phyloP scores from a whole-genome alignment of 2,113 vertebrate species.

The Saccopteryx leptura region DNA sequence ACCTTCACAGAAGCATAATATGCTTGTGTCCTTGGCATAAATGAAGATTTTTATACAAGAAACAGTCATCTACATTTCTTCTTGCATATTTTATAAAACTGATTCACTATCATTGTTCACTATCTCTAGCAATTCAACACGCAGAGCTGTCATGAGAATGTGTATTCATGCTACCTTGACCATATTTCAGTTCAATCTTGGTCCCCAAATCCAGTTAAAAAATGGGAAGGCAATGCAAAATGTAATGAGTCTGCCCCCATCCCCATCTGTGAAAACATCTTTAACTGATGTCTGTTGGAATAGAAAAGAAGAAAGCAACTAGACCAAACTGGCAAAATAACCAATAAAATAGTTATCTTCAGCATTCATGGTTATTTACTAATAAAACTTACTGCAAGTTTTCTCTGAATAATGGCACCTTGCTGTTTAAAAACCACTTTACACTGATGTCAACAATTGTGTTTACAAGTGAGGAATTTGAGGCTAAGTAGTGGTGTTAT shows the following conservation, averaged over 20 bases:
- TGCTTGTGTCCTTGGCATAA: background rate
- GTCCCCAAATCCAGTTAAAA: background rate
- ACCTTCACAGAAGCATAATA: slow-evolving; percentile 10
- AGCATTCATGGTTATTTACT: background rate
- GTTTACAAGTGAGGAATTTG: background rate
- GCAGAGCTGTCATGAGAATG: background rate
- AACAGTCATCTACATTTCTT: background rate
- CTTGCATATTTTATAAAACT: slow-evolving; percentile 10
- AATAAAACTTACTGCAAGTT: slow-evolving; percentile 37
- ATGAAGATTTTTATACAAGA: background rate
- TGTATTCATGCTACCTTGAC: background rate
- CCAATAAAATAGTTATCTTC: background rate
- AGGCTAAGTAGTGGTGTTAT: background rate
- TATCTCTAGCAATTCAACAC: background rate
- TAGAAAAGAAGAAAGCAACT: slow-evolving; percentile 14
- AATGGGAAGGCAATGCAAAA: background rate
- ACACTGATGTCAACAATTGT: slow-evolving; percentile 1
- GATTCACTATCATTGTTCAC: background rate
- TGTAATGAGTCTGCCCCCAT: background rate
- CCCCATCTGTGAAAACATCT: background rate
- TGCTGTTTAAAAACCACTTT: slow-evolving; percentile 12
- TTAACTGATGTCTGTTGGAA: background rate
- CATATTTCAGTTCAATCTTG: background rate
- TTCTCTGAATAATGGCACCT: background rate
- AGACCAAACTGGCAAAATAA: background rate